phyloP scores from a whole-genome alignment of 2,888 invertebrate genomes.

The Electrophaes corylata region DNA sequence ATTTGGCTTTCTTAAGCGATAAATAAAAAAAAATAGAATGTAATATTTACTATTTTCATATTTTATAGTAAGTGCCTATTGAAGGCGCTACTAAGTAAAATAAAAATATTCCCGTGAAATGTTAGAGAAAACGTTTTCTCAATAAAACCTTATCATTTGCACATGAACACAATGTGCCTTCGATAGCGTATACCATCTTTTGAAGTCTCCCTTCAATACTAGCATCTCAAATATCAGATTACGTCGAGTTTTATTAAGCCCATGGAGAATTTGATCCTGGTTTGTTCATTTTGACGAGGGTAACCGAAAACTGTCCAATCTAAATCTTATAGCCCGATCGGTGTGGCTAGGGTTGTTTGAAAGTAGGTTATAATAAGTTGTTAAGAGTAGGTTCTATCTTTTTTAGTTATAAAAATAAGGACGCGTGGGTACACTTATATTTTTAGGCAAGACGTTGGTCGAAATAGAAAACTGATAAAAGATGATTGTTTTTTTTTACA shows the following conservation, averaged over 20 bases:
- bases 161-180: slow-evolving; percentile 12
- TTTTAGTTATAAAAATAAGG: too few species aligned
- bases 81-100: too few species aligned
- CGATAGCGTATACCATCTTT: slow-evolving; percentile 2
- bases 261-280: slow-evolving; percentile 25
- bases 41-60: too few species aligned
- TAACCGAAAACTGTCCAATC: slow-evolving; percentile 17
- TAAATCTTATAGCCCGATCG: slow-evolving; percentile 1
- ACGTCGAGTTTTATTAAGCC: slow-evolving; percentile 19
- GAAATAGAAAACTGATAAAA: too few species aligned
- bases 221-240: slow-evolving; percentile 21
- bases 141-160: slow-evolving; percentile 9
- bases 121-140: slow-evolving; percentile 2
- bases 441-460: too few species aligned
- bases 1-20: too few species aligned
- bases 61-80: too few species aligned
- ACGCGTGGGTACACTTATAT: too few species aligned
- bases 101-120: background rate
- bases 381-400: too few species aligned
- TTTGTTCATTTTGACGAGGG: slow-evolving; percentile 30
- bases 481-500: too few species aligned
- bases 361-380: background rate
- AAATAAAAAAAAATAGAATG: too few species aligned
- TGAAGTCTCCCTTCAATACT: slow-evolving; percentile 6
- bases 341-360: background rate